Percentiles rank a stretch among this genome's conserved stretches.
phyloP scores from a whole-genome alignment of 2,113 vertebrate species.

The Trichechus manatus region DNA sequence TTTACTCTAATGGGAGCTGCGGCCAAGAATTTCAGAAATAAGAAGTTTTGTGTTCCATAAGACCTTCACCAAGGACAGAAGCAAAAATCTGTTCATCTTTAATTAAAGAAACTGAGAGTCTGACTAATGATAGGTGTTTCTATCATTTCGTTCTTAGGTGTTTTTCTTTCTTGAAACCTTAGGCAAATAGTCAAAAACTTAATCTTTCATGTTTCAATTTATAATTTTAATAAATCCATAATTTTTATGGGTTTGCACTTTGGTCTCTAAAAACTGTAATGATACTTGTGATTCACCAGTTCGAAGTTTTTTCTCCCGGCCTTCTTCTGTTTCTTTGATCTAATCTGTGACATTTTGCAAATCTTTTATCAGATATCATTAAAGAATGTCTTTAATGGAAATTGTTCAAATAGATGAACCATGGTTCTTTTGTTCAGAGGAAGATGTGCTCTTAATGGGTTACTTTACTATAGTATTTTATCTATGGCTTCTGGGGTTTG shows the following conservation, averaged over 20 bases:
- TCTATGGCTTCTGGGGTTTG: not conserved
- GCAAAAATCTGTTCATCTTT: not conserved
- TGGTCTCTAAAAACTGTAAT: not conserved
- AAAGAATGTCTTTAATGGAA: not conserved
- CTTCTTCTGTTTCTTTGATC: not conserved
- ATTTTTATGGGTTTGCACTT: not conserved
- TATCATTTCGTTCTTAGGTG: not conserved
- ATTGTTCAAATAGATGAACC: not conserved
- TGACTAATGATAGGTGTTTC: not conserved
- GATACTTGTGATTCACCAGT: not conserved
- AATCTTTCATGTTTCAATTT: not conserved
- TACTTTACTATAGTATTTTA: not conserved
- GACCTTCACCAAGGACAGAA: not conserved
- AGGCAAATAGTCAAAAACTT: not conserved
- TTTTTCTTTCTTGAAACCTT: conserved; percentile 1
- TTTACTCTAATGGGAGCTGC: not conserved
- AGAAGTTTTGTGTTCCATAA: not conserved
- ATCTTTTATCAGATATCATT: conserved; percentile 12
- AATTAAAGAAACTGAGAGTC: not conserved
- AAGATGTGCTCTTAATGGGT: not conserved
- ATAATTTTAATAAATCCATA: not conserved
- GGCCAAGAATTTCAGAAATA: not conserved
- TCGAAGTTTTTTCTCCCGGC: not conserved
- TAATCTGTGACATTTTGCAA: not conserved
- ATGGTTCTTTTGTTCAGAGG: not conserved